phyloP scores from a whole-genome alignment of 2,888 invertebrate genomes.

The Sussaba pulchella region DNA sequence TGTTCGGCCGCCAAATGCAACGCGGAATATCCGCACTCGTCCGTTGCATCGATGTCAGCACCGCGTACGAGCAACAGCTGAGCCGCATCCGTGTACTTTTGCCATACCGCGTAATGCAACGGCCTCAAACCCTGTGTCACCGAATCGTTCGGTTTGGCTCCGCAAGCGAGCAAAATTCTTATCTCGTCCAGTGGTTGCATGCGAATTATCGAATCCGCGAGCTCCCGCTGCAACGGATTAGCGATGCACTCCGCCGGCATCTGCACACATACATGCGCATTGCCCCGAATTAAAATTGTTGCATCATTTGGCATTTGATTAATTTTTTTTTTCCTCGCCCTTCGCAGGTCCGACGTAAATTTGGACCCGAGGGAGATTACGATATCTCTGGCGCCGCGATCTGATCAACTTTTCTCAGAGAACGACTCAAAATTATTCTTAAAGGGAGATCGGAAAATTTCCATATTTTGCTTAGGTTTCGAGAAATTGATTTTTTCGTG shows the following conservation, averaged over 20 bases:
- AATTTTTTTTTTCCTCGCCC: neutral
- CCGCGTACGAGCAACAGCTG: constrained; percentile 92
- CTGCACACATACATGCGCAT: constrained; percentile 67
- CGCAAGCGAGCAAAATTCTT: constrained; percentile 93
- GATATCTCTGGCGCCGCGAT: no score
- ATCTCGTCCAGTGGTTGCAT: constrained; percentile 95
- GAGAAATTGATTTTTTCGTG: no score
- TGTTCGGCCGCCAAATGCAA: constrained; percentile 96
- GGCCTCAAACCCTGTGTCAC: constrained; percentile 95
- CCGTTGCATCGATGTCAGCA: constrained; percentile 92
- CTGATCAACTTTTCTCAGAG: no score
- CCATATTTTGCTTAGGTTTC: no score
- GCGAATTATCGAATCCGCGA: constrained; percentile 95
- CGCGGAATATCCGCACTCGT: constrained; percentile 96
- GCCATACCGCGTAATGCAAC: constrained; percentile 97
- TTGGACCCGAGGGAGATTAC: no score
- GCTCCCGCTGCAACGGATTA: constrained; percentile 92
- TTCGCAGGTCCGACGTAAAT: neutral
- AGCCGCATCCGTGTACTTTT: constrained; percentile 92
- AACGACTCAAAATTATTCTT: no score
- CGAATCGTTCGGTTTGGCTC: constrained; percentile 93
- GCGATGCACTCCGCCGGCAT: constrained; percentile 91
- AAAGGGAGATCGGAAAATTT: no score
- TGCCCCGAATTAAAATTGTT: constrained; percentile 29
- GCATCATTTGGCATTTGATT: constrained; percentile 27